Percentiles rank a stretch among this genome's conserved stretches.
phyloP scores from a whole-genome alignment of 2,113 vertebrate species.

The Siniperca chuatsi region DNA sequence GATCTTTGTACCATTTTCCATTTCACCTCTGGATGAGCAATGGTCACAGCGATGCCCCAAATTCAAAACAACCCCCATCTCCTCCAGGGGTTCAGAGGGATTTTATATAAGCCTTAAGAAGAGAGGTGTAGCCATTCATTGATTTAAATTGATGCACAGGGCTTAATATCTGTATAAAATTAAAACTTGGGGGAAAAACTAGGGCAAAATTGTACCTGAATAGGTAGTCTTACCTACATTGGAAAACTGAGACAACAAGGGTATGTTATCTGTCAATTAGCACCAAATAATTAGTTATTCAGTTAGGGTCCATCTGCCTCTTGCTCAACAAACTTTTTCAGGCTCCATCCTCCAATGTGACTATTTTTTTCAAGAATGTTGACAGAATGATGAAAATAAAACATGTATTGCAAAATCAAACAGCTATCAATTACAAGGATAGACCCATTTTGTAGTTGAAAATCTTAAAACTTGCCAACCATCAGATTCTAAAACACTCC shows the following conservation, averaged over 20 bases:
- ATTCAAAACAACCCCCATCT: conserved; percentile 23
- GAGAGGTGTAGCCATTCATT: conserved; percentile 1
- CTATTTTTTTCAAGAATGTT: background rate
- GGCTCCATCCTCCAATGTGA: background rate
- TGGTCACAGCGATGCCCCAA: conserved; percentile 7
- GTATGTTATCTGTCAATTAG: background rate
- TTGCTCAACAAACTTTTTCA: background rate
- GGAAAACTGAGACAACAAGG: background rate
- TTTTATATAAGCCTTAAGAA: conserved; percentile 27
- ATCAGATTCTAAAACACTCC: background rate
- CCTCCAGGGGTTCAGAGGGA: background rate
- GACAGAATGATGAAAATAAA: background rate
- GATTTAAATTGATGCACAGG: conserved; percentile 6
- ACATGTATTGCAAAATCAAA: background rate
- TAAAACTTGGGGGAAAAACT: background rate
- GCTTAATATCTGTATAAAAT: background rate
- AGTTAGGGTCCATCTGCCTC: background rate
- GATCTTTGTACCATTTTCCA: conserved; percentile 28
- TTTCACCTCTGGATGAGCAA: conserved; percentile 35
- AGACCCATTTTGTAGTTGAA: background rate
- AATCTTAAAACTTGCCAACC: background rate
- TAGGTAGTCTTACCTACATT: background rate
- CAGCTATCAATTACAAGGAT: background rate
- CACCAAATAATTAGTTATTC: background rate
- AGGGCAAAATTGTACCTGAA: background rate